A percentile compares a stretch with the other conserved stretches of the same genome.
Conservation (phyloP, 2,113 vertebrate genomes). For the Grammomys dolichurus region DNA sequence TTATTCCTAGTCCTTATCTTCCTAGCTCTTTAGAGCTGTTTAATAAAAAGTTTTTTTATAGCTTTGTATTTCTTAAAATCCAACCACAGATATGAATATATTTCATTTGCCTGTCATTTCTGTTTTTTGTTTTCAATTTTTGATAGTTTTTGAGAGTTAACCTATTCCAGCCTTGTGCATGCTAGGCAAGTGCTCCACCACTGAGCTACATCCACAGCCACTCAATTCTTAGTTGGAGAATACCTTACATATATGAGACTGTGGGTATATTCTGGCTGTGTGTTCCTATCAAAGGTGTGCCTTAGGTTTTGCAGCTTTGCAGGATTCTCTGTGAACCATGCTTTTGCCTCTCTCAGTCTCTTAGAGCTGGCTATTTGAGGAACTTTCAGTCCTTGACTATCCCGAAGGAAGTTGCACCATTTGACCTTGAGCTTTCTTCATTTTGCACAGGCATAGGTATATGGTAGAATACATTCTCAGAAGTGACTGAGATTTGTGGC, state of each 20-base stretch:
- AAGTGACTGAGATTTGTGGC: slow-evolving; percentile 44
- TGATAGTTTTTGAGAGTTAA: background rate
- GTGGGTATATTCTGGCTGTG: slow-evolving; percentile 1
- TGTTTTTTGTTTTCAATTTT: slow-evolving; percentile 45
- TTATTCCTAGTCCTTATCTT: background rate
- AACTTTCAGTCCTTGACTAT: slow-evolving; percentile 24
- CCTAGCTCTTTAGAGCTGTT: background rate
- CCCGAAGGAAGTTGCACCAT: background rate
- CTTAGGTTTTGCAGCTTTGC: slow-evolving; percentile 37
- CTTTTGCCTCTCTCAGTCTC: background rate
- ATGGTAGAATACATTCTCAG: slow-evolving; percentile 15
- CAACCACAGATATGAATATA: slow-evolving; percentile 9
- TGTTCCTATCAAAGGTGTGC: slow-evolving; percentile 2
- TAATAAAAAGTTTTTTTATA: slow-evolving; percentile 47
- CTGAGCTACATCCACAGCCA: background rate
- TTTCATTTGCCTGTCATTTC: slow-evolving; percentile 47
- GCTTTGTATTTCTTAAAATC: slow-evolving; percentile 51
- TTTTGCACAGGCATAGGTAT: slow-evolving; percentile 38
- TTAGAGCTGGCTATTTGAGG: background rate
- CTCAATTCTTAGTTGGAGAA: slow-evolving; percentile 65
- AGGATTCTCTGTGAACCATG: background rate
- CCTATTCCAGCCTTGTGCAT: background rate
- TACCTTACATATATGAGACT: slow-evolving; percentile 18
- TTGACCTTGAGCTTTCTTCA: slow-evolving; percentile 43
- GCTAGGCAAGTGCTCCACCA: background rate